A percentile compares a stretch with the other conserved stretches of the same genome.
Evolutionary conservation across 2,797 vertebrate species (phyloP).

Genomic region (Lophotriccus pileatus): DNA sequence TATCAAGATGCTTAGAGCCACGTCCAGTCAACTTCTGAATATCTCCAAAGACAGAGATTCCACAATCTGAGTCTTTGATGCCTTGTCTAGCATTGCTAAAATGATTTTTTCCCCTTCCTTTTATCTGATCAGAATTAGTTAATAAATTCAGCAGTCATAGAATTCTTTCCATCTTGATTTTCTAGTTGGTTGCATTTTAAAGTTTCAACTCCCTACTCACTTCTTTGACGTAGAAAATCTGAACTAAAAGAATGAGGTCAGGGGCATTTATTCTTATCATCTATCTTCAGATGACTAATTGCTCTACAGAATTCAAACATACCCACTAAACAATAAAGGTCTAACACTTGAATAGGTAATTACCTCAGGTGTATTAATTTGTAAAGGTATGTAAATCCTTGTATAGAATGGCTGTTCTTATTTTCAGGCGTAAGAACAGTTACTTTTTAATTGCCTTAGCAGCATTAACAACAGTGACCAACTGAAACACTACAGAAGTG

Average conservation of each 20-base stretch:
- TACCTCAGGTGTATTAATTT: background rate
- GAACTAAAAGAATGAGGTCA: background rate
- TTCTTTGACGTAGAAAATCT: background rate
- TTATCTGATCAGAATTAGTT: background rate
- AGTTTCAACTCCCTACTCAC: background rate
- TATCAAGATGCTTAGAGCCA: background rate
- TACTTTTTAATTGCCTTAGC: background rate
- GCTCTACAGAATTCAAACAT: background rate
- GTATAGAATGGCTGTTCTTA: background rate
- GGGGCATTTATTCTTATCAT: background rate
- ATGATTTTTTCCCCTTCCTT: background rate
- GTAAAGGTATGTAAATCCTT: background rate
- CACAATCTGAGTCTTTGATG: background rate
- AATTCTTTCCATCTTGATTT: background rate
- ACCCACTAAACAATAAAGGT: background rate
- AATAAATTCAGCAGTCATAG: background rate
- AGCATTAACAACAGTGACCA: background rate
- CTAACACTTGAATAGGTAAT: background rate
- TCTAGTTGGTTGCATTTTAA: background rate
- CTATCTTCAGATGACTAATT: background rate
- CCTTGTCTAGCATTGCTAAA: background rate
- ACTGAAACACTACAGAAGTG: background rate
- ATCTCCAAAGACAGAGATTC: background rate
- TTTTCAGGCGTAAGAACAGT: background rate
- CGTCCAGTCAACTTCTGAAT: background rate